phyloP scores from a whole-genome alignment of 2,113 vertebrate species.

The Hucho hucho region DNA sequence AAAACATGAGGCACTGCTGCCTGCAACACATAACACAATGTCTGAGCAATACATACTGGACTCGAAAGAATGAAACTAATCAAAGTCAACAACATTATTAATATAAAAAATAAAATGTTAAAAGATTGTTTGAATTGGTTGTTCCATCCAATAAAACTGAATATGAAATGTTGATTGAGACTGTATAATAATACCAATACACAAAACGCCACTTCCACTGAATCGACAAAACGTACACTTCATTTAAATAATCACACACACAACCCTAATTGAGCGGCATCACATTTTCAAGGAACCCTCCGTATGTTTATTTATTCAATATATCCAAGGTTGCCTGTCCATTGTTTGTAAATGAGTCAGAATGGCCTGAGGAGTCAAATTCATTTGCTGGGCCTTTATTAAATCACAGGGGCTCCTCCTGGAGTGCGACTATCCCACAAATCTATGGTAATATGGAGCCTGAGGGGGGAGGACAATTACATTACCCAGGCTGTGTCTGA shows the following conservation, averaged over 20 bases:
- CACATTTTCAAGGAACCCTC: conserved; percentile 42
- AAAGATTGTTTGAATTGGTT: conserved; percentile 12
- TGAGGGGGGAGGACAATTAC: conserved; percentile 67
- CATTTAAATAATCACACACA: conserved; percentile 51
- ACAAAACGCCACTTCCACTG: conserved; percentile 12
- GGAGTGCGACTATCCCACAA: conserved; percentile 71
- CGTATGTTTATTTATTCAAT: conserved; percentile 65
- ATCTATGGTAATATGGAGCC: conserved; percentile 73
- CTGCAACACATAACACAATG: too few relatives aligned
- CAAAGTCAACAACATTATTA: neutral
- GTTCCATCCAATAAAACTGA: conserved; percentile 4
- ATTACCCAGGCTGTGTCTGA: conserved; percentile 69
- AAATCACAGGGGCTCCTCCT: conserved; percentile 66
- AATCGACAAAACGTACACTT: conserved; percentile 34
- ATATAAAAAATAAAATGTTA: neutral
- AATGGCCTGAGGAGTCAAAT: conserved; percentile 47
- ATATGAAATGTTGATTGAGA: conserved; percentile 6
- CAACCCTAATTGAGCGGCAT: conserved; percentile 12
- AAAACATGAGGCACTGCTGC: too few relatives aligned
- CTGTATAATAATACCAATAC: conserved; percentile 13
- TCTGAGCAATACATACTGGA: too few relatives aligned
- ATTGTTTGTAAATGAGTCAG: conserved; percentile 63
- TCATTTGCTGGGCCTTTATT: conserved; percentile 62
- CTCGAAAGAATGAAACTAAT: too few relatives aligned
- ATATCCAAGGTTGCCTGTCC: conserved; percentile 57